Base-by-base conservation (phyloP, 2,888 invertebrate species). In the Gastracanthus pulcherrimus region DNA sequence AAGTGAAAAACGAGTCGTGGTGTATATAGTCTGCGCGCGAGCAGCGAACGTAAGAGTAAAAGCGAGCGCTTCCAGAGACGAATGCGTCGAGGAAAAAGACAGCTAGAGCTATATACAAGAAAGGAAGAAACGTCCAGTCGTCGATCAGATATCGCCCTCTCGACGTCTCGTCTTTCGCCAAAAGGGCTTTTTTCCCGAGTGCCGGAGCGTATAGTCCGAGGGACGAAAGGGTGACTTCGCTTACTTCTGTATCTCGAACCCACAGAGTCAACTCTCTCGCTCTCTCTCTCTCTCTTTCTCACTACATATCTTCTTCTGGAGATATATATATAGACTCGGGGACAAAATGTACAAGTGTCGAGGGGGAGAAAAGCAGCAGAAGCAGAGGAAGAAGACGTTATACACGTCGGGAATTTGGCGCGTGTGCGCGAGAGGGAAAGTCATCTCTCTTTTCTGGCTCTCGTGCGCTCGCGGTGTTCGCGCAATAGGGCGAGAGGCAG, bases 1-100 rank as follows among this genome's bases (percentile, higher is more conserved):
- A 48, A 67, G 72, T 76, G 67, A 81, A 76, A 76, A 72, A 72
- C 58, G 78, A 71, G 60, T 38, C 7, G 45, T 7, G 16, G 31
- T n/a, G 36, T 31, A 38, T 45, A 45, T 9, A 11, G 26, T 23
- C 23, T 23, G 55, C n/a, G 26, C 55, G n/a, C 55, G 26, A 23
- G n/a, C n/a, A n/a, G n/a, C n/a, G n/a, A n/a, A n/a, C n/a, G n/a
- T n/a, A n/a, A n/a, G n/a, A n/a, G n/a, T n/a, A n/a, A n/a, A n/a
- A n/a, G n/a, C n/a, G n/a, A n/a, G n/a, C n/a, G n/a, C n/a, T n/a
- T n/a, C n/a, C n/a, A n/a, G n/a, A 48, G 62, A 7, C 4, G 58
- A 51, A 58, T 23, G 29, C 58, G 31, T 58, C 41, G 55, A 13
- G 36, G 26, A 19, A 11, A 23, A 19, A 29, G 36, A 16, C 13